Evolutionary conservation across 1,140 invertebrate genomes (phyloP).

Genomic region (Lithobius niger): DNA sequence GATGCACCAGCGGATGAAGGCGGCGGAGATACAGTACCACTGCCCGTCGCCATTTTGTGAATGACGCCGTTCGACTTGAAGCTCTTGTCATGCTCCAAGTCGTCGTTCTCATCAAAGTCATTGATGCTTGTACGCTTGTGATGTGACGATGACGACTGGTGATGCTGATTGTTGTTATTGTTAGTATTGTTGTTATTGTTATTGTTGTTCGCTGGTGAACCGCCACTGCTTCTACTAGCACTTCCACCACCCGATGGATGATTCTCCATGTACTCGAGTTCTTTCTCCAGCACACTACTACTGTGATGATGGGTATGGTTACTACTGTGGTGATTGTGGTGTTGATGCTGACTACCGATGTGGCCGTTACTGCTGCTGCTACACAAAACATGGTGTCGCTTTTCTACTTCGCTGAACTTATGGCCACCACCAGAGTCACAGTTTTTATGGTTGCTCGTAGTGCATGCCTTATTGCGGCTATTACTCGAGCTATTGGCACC

Average conservation of each 20-base stretch:
- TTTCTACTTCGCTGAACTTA: no score
- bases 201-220: no score
- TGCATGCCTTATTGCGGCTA: neutral
- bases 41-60: slow-evolving; percentile 10
- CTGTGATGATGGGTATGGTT: slow-evolving; percentile 1
- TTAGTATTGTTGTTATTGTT: neutral
- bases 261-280: slow-evolving; percentile 23
- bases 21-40: neutral
- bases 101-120: slow-evolving; percentile 40
- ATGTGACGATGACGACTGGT: neutral
- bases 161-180: neutral
- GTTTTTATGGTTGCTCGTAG: no score
- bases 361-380: neutral
- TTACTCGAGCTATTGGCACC: slow-evolving; percentile 1
- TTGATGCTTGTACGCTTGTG: slow-evolving; percentile 31
- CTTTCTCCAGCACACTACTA: slow-evolving; percentile 18
- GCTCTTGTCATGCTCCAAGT: slow-evolving; percentile 39
- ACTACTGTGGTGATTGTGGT: neutral
- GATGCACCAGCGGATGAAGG: neutral
- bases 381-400: no score
- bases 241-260: slow-evolving; percentile 12
- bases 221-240: no score
- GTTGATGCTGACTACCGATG: neutral
- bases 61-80: slow-evolving; percentile 23
- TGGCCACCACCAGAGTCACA: no score